Conservation (phyloP, 1,140 invertebrate species). For the Nephila pilipes region DNA sequence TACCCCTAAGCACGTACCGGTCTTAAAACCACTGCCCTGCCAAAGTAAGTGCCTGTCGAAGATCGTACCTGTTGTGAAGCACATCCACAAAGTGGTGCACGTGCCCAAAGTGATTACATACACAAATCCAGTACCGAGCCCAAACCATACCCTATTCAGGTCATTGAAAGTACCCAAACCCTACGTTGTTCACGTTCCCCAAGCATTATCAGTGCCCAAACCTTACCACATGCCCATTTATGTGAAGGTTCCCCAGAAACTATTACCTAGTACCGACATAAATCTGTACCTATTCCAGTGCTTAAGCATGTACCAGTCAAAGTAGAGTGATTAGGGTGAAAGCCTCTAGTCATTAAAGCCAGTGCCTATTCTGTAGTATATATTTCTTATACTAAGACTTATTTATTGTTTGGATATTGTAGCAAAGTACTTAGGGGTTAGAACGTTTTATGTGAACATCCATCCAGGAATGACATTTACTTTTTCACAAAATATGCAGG, state of each 20-base stretch:
- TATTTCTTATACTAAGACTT: background rate
- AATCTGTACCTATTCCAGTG: constrained; percentile 72
- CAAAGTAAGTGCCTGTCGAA: constrained; percentile 78
- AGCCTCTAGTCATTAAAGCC: constrained; percentile 75
- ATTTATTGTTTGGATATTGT: background rate
- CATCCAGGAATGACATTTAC: no score
- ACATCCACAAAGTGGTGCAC: constrained; percentile 73
- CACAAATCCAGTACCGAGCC: constrained; percentile 80
- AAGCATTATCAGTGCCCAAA: constrained; percentile 79
- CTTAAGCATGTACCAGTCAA: constrained; percentile 72
- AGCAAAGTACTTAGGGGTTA: no score
- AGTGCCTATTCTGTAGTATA: constrained; percentile 75
- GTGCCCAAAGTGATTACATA: constrained; percentile 78
- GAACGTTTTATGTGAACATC: no score
- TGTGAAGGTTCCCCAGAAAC: constrained; percentile 75
- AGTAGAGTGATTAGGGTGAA: constrained; percentile 70
- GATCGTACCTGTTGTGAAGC: constrained; percentile 68
- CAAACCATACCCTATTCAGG: constrained; percentile 78
- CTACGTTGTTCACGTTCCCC: constrained; percentile 77
- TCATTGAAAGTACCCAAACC: constrained; percentile 78
- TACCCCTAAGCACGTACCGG: constrained; percentile 79
- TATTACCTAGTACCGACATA: constrained; percentile 71
- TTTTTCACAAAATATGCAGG: no score
- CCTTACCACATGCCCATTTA: constrained; percentile 79
- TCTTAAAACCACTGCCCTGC: constrained; percentile 78